Percentiles rank a stretch among this genome's conserved stretches.
Evolutionary conservation across 2,888 invertebrate genomes (phyloP).

Genomic region (Tineola bisselliella): DNA sequence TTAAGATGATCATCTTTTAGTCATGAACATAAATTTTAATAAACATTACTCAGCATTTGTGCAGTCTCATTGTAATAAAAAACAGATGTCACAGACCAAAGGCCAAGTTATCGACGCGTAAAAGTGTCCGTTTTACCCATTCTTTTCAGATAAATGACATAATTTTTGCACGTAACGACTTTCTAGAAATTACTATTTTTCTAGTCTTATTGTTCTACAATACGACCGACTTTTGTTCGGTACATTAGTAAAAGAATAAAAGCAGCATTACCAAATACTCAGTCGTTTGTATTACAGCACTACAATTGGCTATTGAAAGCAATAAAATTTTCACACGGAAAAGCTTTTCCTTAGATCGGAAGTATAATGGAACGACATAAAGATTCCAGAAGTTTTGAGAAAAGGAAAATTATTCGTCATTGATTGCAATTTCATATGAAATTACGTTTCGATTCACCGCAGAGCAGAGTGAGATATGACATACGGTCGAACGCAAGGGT

Average conservation of each 20-base stretch:
- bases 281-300: neutral
- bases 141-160: slow-evolving; percentile 1
- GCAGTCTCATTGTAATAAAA: slow-evolving; percentile 4
- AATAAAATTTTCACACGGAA: neutral
- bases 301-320: neutral
- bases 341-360: neutral
- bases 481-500: slow-evolving; percentile 12
- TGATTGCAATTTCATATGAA: neutral
- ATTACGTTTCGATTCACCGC: neutral
- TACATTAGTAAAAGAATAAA: neutral
- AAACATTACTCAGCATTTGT: neutral
- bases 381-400: neutral
- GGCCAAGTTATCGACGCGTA: neutral
- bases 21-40: neutral
- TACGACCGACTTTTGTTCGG: neutral
- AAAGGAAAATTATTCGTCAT: neutral
- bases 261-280: neutral
- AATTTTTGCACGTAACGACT: neutral
- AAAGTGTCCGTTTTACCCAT: slow-evolving; percentile 5
- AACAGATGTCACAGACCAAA: slow-evolving; percentile 4
- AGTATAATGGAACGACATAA: neutral
- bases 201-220: neutral
- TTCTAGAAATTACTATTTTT: neutral
- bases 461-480: slow-evolving; percentile 17
- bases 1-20: neutral